A percentile compares a stretch with the other conserved stretches of the same genome.
These are phyloP conservation scores for Periphyllus acericola DNA, from an alignment of 2,888 invertebrate species.

Conservation along the genomic window DNA sequence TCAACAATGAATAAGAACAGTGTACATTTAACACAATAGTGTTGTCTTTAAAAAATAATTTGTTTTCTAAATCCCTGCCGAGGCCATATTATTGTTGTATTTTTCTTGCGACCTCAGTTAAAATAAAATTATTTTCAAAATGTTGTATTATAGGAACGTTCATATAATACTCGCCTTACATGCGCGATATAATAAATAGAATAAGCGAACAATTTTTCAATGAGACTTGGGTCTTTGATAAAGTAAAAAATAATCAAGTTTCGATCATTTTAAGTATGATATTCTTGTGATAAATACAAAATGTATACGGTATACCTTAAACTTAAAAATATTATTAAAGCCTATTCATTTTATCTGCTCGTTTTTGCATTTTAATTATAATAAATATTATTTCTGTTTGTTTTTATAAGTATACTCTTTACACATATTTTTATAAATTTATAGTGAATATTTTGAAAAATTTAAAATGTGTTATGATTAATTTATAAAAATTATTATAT, in stretches of 20 bases:
- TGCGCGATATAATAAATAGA: too few species aligned
- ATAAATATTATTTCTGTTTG: too few species aligned
- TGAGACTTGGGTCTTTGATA: too few species aligned
- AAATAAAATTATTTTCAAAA: slow-evolving; percentile 28
- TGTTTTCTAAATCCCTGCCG: slow-evolving; percentile 32
- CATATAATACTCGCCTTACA: too few species aligned
- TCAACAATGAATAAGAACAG: slow-evolving; percentile 9
- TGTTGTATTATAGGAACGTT: not conserved
- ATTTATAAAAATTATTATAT: not conserved
- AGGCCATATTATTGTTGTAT: slow-evolving; percentile 33
- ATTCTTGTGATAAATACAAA: too few species aligned
- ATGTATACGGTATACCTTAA: too few species aligned
- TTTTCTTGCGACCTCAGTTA: slow-evolving; percentile 14
- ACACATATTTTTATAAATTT: not conserved
- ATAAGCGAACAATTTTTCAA: too few species aligned
- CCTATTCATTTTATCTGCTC: too few species aligned
- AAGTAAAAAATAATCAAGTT: too few species aligned
- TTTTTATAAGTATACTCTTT: not conserved
- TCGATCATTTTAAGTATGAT: too few species aligned
- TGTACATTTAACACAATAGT: not conserved
- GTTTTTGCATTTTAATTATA: too few species aligned
- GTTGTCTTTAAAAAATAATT: slow-evolving; percentile 40
- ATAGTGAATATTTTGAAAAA: not conserved
- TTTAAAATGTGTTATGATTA: not conserved
- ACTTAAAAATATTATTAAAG: too few species aligned